A percentile compares a stretch with the other conserved stretches of the same genome.
These are phyloP conservation scores for Stenotaenia linearis DNA, from an alignment of 2,888 invertebrate species.

Conservation along the genomic window DNA sequence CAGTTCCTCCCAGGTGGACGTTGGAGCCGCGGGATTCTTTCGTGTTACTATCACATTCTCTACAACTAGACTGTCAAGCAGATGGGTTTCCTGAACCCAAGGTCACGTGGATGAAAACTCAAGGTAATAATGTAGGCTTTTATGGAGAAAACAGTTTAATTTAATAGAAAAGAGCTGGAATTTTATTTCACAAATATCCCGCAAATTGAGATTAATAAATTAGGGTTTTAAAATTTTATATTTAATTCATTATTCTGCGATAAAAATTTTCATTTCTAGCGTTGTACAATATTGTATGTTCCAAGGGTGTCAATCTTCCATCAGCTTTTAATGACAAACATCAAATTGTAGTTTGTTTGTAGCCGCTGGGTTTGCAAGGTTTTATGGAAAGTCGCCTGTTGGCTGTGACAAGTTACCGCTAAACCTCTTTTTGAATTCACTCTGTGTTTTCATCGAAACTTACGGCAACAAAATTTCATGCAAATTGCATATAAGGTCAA, in stretches of 20 bases:
- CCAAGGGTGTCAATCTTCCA: too few relatives aligned
- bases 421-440: too few relatives aligned
- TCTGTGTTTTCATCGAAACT: neutral
- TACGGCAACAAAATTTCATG: neutral
- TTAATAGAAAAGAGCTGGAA: neutral
- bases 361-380: too few relatives aligned
- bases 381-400: too few relatives aligned
- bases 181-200: neutral
- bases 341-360: too few relatives aligned
- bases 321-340: too few relatives aligned
- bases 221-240: too few relatives aligned
- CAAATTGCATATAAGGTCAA: neutral
- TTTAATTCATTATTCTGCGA: too few relatives aligned
- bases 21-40: slow-evolving; percentile 44
- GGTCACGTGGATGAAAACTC: slow-evolving; percentile 58
- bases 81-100: slow-evolving; percentile 46
- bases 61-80: slow-evolving; percentile 45
- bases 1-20: slow-evolving; percentile 52
- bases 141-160: neutral
- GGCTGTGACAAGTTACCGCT: too few relatives aligned
- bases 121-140: slow-evolving; percentile 54
- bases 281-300: too few relatives aligned
- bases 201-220: too few relatives aligned
- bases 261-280: too few relatives aligned
- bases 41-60: slow-evolving; percentile 43